Conservation (phyloP, 1,140 invertebrate species). For the Ridgeia piscesae region DNA sequence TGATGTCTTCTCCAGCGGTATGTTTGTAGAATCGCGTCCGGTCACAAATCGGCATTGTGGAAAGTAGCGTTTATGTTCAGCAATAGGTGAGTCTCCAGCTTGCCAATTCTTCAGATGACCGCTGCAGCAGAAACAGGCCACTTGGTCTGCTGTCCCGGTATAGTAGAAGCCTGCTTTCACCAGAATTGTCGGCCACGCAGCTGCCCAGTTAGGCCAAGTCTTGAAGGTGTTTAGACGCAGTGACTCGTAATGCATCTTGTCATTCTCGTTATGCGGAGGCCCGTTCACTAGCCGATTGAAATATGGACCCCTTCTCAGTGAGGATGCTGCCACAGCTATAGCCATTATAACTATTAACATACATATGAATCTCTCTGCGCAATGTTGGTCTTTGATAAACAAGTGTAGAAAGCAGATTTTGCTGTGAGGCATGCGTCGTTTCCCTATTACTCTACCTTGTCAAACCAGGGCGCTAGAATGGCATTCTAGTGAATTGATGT, state of each 20-base stretch:
- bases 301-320: background rate
- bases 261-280: background rate
- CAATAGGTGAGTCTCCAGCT: constrained; percentile 80
- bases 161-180: constrained; percentile 36
- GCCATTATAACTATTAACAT: background rate
- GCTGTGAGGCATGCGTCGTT: background rate
- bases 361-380: background rate
- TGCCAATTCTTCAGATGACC: constrained; percentile 72
- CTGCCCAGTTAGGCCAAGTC: constrained; percentile 16
- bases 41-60: constrained; percentile 64
- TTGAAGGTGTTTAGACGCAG: background rate
- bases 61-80: constrained; percentile 84
- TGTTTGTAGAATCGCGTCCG: background rate
- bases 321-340: background rate
- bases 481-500: background rate
- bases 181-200: constrained; percentile 9
- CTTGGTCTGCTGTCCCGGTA: constrained; percentile 73
- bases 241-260: background rate
- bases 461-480: background rate
- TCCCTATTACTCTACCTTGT: background rate
- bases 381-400: background rate
- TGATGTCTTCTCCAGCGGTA: background rate
- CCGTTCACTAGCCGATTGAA: background rate
- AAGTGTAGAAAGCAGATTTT: background rate
- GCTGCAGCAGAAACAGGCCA: constrained; percentile 43